Conservation (phyloP, 2,797 vertebrate genomes). For the Neosilurus hyrtlii region DNA sequence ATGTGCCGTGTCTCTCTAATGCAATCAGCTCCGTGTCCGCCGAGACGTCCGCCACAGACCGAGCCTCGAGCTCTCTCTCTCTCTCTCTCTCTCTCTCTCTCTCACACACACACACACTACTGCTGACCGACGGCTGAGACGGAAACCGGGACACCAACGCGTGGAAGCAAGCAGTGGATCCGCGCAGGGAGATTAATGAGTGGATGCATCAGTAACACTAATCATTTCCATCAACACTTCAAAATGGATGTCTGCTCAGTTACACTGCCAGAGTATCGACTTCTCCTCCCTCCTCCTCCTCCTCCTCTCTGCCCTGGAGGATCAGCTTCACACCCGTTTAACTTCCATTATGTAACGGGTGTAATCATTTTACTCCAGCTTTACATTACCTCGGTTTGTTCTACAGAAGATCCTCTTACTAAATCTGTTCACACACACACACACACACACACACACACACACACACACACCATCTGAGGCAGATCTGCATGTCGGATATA, state of each 20-base stretch:
- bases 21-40: conserved; percentile 56
- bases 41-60: neutral
- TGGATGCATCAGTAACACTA: neutral
- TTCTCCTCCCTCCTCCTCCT: neutral
- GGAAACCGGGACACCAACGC: neutral
- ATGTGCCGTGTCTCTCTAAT: conserved; percentile 83
- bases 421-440: neutral
- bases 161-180: neutral
- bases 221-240: conserved; percentile 10
- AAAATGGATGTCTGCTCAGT: conserved; percentile 28
- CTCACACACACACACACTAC: neutral
- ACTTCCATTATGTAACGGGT: conserved; percentile 12
- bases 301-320: conserved; percentile 21
- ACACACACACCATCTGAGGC: neutral
- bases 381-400: neutral
- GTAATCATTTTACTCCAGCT: conserved; percentile 2
- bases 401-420: neutral
- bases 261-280: neutral
- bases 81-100: too few species aligned
- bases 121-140: too few species aligned
- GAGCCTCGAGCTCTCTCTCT: neutral
- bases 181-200: neutral
- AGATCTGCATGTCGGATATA: neutral
- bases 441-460: too few species aligned
- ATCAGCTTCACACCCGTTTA: conserved; percentile 24